Conservation (phyloP, 2,797 vertebrate species). For the Balearica regulorum region DNA sequence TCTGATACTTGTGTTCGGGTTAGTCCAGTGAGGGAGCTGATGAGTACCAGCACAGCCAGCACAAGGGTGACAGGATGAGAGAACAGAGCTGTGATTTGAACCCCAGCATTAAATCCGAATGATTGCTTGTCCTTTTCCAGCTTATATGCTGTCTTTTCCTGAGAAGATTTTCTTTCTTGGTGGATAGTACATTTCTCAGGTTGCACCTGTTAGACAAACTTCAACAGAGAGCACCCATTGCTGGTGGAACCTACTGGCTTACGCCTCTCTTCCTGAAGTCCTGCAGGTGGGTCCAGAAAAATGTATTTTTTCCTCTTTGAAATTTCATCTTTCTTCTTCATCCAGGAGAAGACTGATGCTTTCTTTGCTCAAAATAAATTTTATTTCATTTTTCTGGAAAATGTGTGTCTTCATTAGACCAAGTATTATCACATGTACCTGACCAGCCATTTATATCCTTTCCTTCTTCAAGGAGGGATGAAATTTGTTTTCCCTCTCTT, state of each 20-base stretch:
- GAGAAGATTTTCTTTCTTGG: not conserved
- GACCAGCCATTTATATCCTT: not conserved
- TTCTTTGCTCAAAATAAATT: not conserved
- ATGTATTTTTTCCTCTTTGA: not conserved
- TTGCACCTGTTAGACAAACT: not conserved
- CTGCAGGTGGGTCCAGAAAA: not conserved
- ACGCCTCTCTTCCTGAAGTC: not conserved
- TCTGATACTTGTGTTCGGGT: not conserved
- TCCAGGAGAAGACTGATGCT: not conserved
- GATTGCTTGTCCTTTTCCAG: not conserved
- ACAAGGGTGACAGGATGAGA: not conserved
- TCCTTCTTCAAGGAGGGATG: not conserved
- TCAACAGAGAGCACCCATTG: not conserved
- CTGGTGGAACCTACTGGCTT: not conserved
- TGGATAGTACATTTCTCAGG: not conserved
- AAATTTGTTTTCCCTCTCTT: not conserved
- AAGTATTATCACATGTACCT: not conserved
- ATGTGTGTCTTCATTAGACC: not conserved
- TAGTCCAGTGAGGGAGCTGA: not conserved
- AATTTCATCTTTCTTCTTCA: not conserved
- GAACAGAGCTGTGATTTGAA: not conserved
- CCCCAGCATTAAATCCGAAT: not conserved
- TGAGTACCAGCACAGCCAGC: not conserved
- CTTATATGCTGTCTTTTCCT: not conserved
- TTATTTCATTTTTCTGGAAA: not conserved